Conservation (phyloP, 2,888 invertebrate species). For the Tromatobia lineatoria region DNA sequence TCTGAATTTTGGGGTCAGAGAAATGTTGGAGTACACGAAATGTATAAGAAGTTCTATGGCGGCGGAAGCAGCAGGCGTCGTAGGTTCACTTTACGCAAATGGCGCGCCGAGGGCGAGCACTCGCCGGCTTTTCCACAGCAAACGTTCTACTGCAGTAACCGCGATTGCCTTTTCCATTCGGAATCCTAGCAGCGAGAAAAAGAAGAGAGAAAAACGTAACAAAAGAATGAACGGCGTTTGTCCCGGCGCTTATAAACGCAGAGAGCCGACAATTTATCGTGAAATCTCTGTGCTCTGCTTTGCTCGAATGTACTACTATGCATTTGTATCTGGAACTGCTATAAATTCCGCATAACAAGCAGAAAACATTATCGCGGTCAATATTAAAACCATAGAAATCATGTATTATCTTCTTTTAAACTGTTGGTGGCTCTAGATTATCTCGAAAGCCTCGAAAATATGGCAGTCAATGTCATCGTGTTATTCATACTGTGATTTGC, state of each 20-base stretch:
- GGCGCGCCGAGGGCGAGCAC: constrained; percentile 60
- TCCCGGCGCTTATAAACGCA: constrained; percentile 52
- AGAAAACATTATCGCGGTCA: neutral
- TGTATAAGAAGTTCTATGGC: constrained; percentile 36
- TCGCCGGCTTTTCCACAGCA: constrained; percentile 55
- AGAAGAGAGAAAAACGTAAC: constrained; percentile 14
- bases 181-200: constrained; percentile 29
- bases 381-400: neutral
- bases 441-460: no score
- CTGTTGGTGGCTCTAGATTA: no score
- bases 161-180: constrained; percentile 64
- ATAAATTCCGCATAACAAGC: constrained; percentile 17
- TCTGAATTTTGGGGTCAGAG: constrained; percentile 18
- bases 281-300: constrained; percentile 40
- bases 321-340: neutral
- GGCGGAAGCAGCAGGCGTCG: constrained; percentile 21
- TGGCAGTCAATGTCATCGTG: no score
- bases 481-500: no score
- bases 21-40: neutral
- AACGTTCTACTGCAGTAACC: constrained; percentile 26
- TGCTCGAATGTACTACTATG: neutral
- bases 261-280: constrained; percentile 52
- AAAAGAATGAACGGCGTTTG: constrained; percentile 55
- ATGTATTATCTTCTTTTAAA: no score
- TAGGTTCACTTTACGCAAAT: constrained; percentile 59